Percentiles rank a stretch among this genome's conserved stretches.
These are phyloP conservation scores for Clangula hyemalis DNA, from an alignment of 2,797 vertebrate genomes.

Conservation along the genomic window DNA sequence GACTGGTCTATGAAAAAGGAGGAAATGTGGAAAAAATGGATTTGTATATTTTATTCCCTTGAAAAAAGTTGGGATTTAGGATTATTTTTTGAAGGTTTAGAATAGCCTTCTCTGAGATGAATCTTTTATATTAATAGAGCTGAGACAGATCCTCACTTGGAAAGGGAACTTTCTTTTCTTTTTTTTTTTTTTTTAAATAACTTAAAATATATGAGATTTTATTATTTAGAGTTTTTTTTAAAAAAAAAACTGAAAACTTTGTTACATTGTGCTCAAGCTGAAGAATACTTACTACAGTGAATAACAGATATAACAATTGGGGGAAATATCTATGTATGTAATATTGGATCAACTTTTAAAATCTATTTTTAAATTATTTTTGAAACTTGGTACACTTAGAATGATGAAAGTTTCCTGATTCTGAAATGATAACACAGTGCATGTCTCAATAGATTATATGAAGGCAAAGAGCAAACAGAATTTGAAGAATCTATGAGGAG, in stretches of 20 bases:
- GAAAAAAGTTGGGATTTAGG: neutral
- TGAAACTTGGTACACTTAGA: neutral
- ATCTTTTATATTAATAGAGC: neutral
- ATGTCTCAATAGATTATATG: constrained; percentile 86
- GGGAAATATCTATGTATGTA: neutral
- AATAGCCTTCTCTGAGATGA: neutral
- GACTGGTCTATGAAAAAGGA: neutral
- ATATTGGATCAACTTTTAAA: neutral
- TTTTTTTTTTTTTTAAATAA: neutral
- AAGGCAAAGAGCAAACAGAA: constrained; percentile 94
- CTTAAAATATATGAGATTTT: neutral
- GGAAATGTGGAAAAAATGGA: neutral
- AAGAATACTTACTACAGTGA: neutral
- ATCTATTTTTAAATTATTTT: neutral
- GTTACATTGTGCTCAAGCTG: neutral
- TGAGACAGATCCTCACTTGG: neutral
- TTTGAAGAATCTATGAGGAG: constrained; percentile 95
- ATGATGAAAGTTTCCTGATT: neutral
- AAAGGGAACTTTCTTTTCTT: neutral
- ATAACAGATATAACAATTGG: neutral
- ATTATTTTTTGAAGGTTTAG: neutral
- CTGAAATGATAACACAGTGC: constrained; percentile 28
- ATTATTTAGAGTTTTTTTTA: constrained; percentile 8
- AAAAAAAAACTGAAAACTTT: neutral
- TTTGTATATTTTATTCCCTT: neutral